phyloP scores from a whole-genome alignment of 2,888 invertebrate genomes.

The Tubulanus polymorphus region DNA sequence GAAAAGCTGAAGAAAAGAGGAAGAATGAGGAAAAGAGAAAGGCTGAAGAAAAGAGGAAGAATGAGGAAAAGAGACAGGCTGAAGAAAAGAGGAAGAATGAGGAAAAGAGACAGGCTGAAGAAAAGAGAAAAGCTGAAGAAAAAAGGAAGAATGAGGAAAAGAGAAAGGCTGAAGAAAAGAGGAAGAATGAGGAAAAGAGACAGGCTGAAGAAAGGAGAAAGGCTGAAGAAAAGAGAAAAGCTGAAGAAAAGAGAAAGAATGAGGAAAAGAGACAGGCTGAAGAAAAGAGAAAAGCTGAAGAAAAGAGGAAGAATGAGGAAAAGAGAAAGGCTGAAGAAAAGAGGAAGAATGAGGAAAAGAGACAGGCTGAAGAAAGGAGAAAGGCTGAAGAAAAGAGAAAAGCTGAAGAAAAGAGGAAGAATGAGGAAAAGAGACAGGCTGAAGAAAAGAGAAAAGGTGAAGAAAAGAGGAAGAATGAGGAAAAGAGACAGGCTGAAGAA shows the following conservation, averaged over 20 bases:
- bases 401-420: too few species aligned
- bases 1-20: conserved; percentile 67
- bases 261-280: conserved; percentile 48
- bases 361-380: conserved; percentile 60
- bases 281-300: conserved; percentile 62
- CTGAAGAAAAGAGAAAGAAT: conserved; percentile 63
- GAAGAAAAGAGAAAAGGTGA: too few species aligned
- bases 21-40: conserved; percentile 65
- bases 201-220: conserved; percentile 69
- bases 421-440: conserved; percentile 77
- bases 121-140: conserved; percentile 63
- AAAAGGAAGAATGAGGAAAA: too few species aligned
- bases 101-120: conserved; percentile 55
- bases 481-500: conserved; percentile 57
- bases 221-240: conserved; percentile 76
- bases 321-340: conserved; percentile 16
- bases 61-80: conserved; percentile 55
- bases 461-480: conserved; percentile 61
- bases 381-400: too few species aligned
- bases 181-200: conserved; percentile 54
- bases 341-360: conserved; percentile 60
- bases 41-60: conserved; percentile 68
- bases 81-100: conserved; percentile 12
- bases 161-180: conserved; percentile 18
- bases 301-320: conserved; percentile 2